Evolutionary conservation across 2,113 vertebrate genomes (phyloP).

Genomic region (Perca flavescens): DNA sequence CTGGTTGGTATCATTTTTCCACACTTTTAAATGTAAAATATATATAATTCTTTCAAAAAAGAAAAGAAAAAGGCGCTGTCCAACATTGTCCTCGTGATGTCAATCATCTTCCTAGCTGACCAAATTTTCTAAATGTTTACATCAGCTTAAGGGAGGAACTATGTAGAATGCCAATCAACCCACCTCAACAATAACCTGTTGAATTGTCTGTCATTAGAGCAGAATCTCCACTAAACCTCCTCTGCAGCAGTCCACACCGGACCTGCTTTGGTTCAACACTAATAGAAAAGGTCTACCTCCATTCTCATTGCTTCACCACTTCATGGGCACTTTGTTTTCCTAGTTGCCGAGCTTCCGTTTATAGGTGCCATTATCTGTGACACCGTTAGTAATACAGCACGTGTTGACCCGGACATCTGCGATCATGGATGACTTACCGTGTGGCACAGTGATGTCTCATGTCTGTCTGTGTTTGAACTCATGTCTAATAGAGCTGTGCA

Average conservation of each 20-base stretch:
- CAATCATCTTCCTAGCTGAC: constrained; percentile 69
- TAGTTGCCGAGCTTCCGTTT: constrained; percentile 72
- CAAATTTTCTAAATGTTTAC: constrained; percentile 77
- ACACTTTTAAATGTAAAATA: constrained; percentile 35
- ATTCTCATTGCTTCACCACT: constrained; percentile 66
- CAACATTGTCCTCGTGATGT: constrained; percentile 53
- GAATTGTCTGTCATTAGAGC: background rate
- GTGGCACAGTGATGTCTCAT: constrained; percentile 32
- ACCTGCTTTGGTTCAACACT: constrained; percentile 27
- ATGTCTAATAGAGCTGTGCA: constrained; percentile 67
- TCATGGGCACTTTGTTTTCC: constrained; percentile 71
- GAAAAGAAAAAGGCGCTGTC: constrained; percentile 41
- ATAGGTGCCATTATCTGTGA: constrained; percentile 44
- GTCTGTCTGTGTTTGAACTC: constrained; percentile 50
- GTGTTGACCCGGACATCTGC: constrained; percentile 37
- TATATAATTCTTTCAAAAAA: constrained; percentile 3
- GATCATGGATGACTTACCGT: constrained; percentile 41
- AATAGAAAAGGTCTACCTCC: constrained; percentile 73
- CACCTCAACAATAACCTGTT: constrained; percentile 3
- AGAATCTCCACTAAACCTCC: background rate
- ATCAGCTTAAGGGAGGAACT: constrained; percentile 51
- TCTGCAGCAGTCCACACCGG: constrained; percentile 13
- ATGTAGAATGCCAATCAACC: background rate
- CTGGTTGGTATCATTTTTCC: constrained; percentile 43
- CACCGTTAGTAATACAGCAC: constrained; percentile 16